Evolutionary conservation across 2,113 vertebrate genomes (phyloP).

Genomic region (Mormyrus lacerda): DNA sequence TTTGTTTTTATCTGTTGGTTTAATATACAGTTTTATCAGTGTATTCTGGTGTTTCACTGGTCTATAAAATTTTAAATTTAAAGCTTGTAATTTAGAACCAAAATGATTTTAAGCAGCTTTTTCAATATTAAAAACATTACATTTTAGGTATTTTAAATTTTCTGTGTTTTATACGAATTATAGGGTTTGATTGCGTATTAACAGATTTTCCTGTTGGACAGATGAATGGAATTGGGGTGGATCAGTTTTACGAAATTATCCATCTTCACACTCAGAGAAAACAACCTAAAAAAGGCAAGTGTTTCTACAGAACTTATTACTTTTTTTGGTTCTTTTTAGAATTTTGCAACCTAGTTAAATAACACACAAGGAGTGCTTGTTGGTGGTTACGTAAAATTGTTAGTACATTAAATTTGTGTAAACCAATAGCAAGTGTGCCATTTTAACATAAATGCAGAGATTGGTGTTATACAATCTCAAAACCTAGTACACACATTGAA

Average conservation of each 20-base stretch:
- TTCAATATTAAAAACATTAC: neutral
- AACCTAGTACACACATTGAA: neutral
- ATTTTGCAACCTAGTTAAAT: neutral
- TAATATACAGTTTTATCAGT: neutral
- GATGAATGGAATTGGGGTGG: slow-evolving; percentile 41
- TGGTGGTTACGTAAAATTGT: neutral
- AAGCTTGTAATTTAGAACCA: neutral
- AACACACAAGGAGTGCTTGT: neutral
- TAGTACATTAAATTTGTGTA: neutral
- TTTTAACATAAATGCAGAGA: neutral
- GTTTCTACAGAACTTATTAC: neutral
- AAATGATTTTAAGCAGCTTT: neutral
- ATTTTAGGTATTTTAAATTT: neutral
- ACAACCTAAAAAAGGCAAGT: slow-evolving; percentile 41
- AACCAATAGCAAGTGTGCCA: neutral
- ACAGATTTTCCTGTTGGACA: slow-evolving; percentile 25
- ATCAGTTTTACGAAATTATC: slow-evolving; percentile 52
- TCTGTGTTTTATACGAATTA: neutral
- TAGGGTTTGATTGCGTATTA: neutral
- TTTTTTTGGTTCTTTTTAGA: neutral
- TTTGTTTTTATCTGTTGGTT: neutral
- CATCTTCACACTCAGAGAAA: slow-evolving; percentile 37
- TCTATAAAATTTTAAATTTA: neutral
- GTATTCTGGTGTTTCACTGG: neutral
- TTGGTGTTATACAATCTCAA: neutral